phyloP scores from a whole-genome alignment of 2,888 invertebrate species.

The Argyra leucocephala region DNA sequence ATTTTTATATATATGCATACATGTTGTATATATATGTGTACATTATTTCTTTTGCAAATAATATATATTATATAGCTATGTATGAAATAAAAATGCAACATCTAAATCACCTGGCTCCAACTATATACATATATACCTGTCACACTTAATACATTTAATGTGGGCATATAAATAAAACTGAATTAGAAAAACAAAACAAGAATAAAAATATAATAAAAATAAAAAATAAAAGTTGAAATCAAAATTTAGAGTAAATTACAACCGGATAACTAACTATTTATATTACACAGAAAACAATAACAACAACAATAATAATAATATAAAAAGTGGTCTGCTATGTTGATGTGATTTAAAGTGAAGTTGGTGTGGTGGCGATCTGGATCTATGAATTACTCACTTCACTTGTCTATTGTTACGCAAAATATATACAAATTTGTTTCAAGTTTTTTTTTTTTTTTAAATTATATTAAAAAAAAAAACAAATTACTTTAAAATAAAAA shows the following conservation, averaged over 20 bases:
- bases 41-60: neutral
- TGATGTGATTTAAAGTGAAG: too few relatives aligned
- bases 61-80: neutral
- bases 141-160: neutral
- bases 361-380: neutral
- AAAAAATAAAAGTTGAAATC: neutral
- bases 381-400: conserved; percentile 1
- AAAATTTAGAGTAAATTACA: neutral
- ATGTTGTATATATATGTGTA: too few relatives aligned
- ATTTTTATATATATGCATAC: too few relatives aligned
- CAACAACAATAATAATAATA: too few relatives aligned
- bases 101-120: neutral
- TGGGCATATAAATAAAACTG: neutral
- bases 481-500: too few relatives aligned
- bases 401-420: neutral
- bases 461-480: too few relatives aligned
- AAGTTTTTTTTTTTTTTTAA: neutral
- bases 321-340: too few relatives aligned
- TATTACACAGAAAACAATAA: too few relatives aligned
- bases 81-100: neutral
- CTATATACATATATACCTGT: neutral
- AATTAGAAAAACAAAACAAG: neutral
- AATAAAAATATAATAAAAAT: neutral
- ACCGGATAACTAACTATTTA: neutral
- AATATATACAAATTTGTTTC: neutral